Base-by-base conservation (phyloP, 2,797 vertebrate genomes). In the Aldrovandia affinis region DNA sequence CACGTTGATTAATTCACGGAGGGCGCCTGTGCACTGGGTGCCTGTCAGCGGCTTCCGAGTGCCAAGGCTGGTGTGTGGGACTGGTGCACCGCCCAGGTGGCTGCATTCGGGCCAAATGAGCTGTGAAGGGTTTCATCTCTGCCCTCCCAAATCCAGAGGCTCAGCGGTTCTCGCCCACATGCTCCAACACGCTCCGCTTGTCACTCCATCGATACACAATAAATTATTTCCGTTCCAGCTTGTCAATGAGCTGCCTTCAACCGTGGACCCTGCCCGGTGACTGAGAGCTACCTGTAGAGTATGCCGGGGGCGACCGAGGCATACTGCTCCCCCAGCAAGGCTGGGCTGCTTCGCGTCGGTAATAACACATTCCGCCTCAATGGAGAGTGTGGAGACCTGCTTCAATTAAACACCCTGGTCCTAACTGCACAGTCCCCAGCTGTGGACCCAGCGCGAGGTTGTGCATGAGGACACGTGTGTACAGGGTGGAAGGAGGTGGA, bases 21-120 rank as follows among this genome's bases (percentile, higher is more conserved):
- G 90, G 91, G 93, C 96, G 94, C 93, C 96, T 94, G 93, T 97
- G 92, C 96, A 96, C 95, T 95, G 93, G 93, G 94, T 91, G 92
- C 92, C 95, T 97, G 95, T 96, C 97, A 97, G 96, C 89, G 84
- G 96, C 96, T 94, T 94, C 91, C 91, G 94, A 97, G 96, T 95
- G 94, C 95, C 95, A 96, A 94, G 95, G 95, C 93, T 93, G 92
- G 91, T 95, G 95, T 84, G 90, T 95, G 96, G 95, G 97, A 96
- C 95, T 68, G 85, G 96, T 96, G 96, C 97, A 95, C 97, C 96
- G 97, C 96, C 96, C 97, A 97, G 96, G 97, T 97, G 96, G 96
- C 96, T 96, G 94, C 94, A 97, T 97, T 97, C 96, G 96, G 96
- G 93, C 96, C 98, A 98, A 99, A 98, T 97, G 97, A 98, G 96